Base-by-base conservation (phyloP, 2,888 invertebrate species). In the Nysson spinosus region DNA sequence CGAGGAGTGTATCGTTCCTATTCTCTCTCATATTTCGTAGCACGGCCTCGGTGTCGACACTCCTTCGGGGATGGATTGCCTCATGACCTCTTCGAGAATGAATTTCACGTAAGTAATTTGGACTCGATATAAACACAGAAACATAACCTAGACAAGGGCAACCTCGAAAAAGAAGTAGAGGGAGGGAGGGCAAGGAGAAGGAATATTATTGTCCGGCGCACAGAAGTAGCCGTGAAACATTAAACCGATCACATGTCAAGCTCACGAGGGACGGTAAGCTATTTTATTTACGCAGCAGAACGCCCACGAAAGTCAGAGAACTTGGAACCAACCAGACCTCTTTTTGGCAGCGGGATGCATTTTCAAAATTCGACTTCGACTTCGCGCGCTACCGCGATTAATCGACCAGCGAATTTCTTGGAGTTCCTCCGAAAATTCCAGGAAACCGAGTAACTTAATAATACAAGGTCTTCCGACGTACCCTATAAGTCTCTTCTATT, bases 101-200 rank as follows among this genome's bases (percentile, higher is more conserved):
- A 19, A 12, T n/a, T 6, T 24, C 30, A 12, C 32, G 32, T 14
- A 54, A 37, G 39, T 51, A 42, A 26, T 28, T 57, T 12, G n/a
- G 56, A 24, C 34, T 22, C 22, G 47, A 54, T 52, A 56, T 60
- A 65, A 60, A 74, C 72, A 65, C 56, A 49, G 63, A 51, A 47
- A 75, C 76, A 75, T 74, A 75, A 74, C 75, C 73, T 74, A 69
- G 9, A 46, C n/a, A 16, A n/a, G 14, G n/a, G 17, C 39, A 47
- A 16, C 26, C 43, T 47, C 51, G 42, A 12, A 16, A 56, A 35
- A 26, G 17, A 7, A 5, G 7, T 16, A 11, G 37, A 40, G 35
- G 57, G 28, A 60, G 32, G 47, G 24, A 30, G 39, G 9, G 34
- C 19, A 16, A 43, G 19, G 11, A 11, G 11, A 16, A 9, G 19